A percentile compares a stretch with the other conserved stretches of the same genome.
Conservation (phyloP, 2,888 invertebrate species). For the Pseudolycoriella hygida region DNA sequence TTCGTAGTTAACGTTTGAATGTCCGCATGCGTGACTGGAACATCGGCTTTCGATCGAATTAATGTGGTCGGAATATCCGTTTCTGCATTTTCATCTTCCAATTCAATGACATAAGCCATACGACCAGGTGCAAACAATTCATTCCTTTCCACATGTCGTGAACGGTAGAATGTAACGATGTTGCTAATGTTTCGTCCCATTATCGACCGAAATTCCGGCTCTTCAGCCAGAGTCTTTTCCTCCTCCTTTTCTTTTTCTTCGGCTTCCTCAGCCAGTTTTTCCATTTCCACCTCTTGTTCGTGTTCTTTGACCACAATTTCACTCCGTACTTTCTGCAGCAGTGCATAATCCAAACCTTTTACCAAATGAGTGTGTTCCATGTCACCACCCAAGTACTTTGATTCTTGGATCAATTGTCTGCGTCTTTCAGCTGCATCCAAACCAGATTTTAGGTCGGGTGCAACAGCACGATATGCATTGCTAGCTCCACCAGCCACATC, state of each 20-base stretch:
- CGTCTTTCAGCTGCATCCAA: constrained; percentile 89
- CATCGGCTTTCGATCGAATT: constrained; percentile 82
- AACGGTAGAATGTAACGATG: constrained; percentile 28
- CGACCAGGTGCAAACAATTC: constrained; percentile 88
- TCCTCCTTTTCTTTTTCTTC: constrained; percentile 28
- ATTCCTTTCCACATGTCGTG: constrained; percentile 59
- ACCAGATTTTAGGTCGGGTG: constrained; percentile 87
- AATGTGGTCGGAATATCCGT: constrained; percentile 92
- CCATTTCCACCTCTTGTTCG: constrained; percentile 70
- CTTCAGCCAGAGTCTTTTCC: constrained; percentile 31
- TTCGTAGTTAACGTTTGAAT: constrained; percentile 52
- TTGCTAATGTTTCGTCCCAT: constrained; percentile 56
- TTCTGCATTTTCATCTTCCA: constrained; percentile 75
- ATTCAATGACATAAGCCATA: constrained; percentile 96
- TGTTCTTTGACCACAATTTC: constrained; percentile 66
- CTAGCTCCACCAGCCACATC: constrained; percentile 67
- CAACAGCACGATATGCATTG: constrained; percentile 60
- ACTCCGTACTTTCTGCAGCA: constrained; percentile 83
- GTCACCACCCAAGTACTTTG: constrained; percentile 99
- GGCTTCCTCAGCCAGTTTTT: constrained; percentile 42
- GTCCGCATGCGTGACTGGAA: constrained; percentile 48
- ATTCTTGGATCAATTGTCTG: constrained; percentile 91
- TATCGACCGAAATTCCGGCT: constrained; percentile 58
- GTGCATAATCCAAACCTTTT: constrained; percentile 86
- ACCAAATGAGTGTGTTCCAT: constrained; percentile 99